Evolutionary conservation across 2,113 vertebrate genomes (phyloP), one percentile per base, ranked within the genome.

Genomic region (Cyanocitta stelleri): DNA sequence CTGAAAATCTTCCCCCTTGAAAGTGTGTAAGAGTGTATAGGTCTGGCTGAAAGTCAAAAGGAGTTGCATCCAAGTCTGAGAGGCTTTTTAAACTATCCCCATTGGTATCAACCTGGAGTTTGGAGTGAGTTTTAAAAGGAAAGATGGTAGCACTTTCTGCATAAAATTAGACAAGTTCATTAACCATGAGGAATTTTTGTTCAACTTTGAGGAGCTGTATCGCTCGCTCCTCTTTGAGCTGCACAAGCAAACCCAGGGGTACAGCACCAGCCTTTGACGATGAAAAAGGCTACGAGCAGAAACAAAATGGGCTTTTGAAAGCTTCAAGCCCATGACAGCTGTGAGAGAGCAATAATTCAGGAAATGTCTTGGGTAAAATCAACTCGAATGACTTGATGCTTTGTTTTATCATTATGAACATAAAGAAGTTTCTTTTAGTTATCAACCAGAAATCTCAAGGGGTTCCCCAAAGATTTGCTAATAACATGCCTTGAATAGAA

Each of bases 361-460:
- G 27, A 86, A 83, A 78, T 75, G 93, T 97, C 98, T 97, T 79
- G 91, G 94, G 98, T 97, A 97, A 98, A 95, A 97, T 96, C 95
- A 97, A 62, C 95, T 94, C 59, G 0, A 95, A 95, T 92, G 55
- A 90, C 82, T 79, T 61, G 92, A 97, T 92, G 97, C 96, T 96
- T 95, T 95, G 92, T 97, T 97, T 97, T 98, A 97, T 98, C 97
- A 97, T 98, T 97, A 96, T 44, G 84, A 96, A 93, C 93, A 97
- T 97, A 96, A 98, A 97, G 98, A 92, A 93, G 54, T 94, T 97
- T 96, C 94, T 98, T 97, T 97, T 91, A 97, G 97, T 96, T 97
- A 97, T 97, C 96, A 96, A 61, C 96, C 54, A 46, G 84, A 96
- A 97, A 86, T 92, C 97, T 97, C 94, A 54, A 79, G 97, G 93